phyloP scores from a whole-genome alignment of 2,888 invertebrate genomes.

The Azorinus chamasolen region DNA sequence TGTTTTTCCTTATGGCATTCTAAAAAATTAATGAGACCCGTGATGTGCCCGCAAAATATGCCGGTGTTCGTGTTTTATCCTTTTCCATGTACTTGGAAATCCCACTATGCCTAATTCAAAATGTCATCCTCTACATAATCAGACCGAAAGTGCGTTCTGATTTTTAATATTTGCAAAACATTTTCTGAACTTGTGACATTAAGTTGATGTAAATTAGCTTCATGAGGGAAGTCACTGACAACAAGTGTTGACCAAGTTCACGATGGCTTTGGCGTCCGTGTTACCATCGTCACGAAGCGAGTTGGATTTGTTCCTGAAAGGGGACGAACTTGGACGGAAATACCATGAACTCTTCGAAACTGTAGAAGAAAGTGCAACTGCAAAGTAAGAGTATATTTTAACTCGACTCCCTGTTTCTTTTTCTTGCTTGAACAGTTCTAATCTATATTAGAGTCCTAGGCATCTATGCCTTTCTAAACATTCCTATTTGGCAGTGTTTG shows the following conservation, averaged over 20 bases:
- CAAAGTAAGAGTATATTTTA: slow-evolving; percentile 55
- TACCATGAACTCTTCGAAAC: slow-evolving; percentile 78
- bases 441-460: too few species aligned
- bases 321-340: slow-evolving; percentile 73
- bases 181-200: too few species aligned
- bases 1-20: too few species aligned
- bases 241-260: neutral
- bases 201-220: too few species aligned
- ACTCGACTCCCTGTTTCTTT: too few species aligned
- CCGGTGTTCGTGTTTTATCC: neutral
- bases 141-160: slow-evolving; percentile 32
- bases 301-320: slow-evolving; percentile 75
- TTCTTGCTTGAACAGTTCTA: too few species aligned
- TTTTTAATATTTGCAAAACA: too few species aligned
- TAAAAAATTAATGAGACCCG: too few species aligned
- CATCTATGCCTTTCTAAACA: too few species aligned
- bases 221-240: too few species aligned
- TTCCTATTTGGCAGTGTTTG: too few species aligned
- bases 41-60: neutral
- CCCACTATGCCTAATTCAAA: slow-evolving; percentile 60
- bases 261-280: slow-evolving; percentile 72
- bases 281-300: slow-evolving; percentile 76
- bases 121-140: slow-evolving; percentile 51
- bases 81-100: slow-evolving; percentile 10
- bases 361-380: slow-evolving; percentile 61